Percentiles rank a stretch among this genome's conserved stretches.
These are phyloP conservation scores for Geophilus truncorum DNA, from an alignment of 2,888 invertebrate genomes.

Conservation along the genomic window DNA sequence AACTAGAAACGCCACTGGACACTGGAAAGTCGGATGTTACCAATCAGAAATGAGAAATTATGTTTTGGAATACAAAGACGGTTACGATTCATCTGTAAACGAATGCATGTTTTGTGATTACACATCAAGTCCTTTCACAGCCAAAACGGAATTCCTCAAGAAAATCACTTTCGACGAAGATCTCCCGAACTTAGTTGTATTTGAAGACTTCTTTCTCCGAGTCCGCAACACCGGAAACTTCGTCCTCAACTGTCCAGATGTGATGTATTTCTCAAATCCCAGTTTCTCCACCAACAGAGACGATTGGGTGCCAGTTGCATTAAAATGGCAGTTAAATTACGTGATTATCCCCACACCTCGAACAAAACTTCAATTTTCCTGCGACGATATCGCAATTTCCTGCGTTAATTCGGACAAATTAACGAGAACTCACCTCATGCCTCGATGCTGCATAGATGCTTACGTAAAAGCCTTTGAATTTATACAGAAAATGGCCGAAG, in stretches of 20 bases:
- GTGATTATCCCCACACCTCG: not conserved
- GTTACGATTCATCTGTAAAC: constrained; percentile 38
- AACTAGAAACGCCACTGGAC: constrained; percentile 39
- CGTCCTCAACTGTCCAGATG: constrained; percentile 44
- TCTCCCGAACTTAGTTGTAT: constrained; percentile 39
- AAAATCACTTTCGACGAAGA: constrained; percentile 39
- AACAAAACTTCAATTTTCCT: constrained; percentile 38
- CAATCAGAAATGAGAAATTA: constrained; percentile 43
- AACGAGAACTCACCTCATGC: constrained; percentile 37
- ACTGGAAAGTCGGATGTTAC: constrained; percentile 44
- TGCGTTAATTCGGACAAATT: constrained; percentile 38
- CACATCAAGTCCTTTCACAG: not conserved
- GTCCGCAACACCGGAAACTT: constrained; percentile 39
- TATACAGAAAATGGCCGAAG: constrained; percentile 40
- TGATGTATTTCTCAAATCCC: constrained; percentile 42
- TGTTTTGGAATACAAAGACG: constrained; percentile 42
- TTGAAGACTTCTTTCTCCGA: constrained; percentile 44
- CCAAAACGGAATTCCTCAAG: constrained; percentile 39
- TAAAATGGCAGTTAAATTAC: constrained; percentile 32
- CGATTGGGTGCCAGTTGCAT: constrained; percentile 32
- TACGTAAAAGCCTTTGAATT: constrained; percentile 41
- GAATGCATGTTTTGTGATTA: constrained; percentile 30
- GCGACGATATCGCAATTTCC: constrained; percentile 39
- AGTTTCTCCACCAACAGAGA: not conserved
- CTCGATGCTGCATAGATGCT: constrained; percentile 43